These are phyloP conservation scores for Pholis gunnellus DNA, from an alignment of 2,113 vertebrate genomes.

Conservation along the genomic window DNA sequence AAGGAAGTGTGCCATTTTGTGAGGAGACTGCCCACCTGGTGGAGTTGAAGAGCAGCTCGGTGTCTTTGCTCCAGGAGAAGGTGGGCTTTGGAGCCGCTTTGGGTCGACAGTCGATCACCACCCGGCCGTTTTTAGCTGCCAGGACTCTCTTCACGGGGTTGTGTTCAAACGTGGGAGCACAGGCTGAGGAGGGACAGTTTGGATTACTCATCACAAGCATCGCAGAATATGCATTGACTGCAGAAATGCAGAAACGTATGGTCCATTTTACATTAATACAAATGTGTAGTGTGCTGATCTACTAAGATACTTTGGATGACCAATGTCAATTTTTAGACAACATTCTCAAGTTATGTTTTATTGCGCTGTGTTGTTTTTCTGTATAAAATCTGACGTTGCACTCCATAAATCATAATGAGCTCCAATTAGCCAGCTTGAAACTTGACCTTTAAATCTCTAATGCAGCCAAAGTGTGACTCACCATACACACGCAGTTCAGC, in stretches of 20 bases:
- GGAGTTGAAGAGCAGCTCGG: slow-evolving; percentile 92
- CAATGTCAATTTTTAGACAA: background rate
- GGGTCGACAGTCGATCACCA: slow-evolving; percentile 93
- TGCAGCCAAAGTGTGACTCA: slow-evolving; percentile 78
- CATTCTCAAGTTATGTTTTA: background rate
- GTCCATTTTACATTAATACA: slow-evolving; percentile 12
- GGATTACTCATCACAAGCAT: slow-evolving; percentile 42
- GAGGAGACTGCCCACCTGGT: slow-evolving; percentile 84
- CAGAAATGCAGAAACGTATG: background rate
- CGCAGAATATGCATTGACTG: slow-evolving; percentile 11
- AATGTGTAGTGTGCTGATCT: background rate
- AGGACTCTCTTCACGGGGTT: slow-evolving; percentile 92
- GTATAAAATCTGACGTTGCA: background rate
- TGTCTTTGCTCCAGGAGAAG: slow-evolving; percentile 96
- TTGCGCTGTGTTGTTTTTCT: background rate
- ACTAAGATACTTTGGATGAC: background rate
- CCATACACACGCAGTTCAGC: slow-evolving; percentile 95
- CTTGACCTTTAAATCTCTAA: slow-evolving; percentile 28
- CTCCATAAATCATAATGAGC: slow-evolving; percentile 26
- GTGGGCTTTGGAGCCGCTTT: slow-evolving; percentile 92
- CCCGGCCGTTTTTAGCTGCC: slow-evolving; percentile 90
- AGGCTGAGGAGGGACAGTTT: slow-evolving; percentile 80
- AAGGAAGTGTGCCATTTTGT: background rate
- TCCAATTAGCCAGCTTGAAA: slow-evolving; percentile 27
- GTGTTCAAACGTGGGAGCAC: slow-evolving; percentile 92